phyloP scores from a whole-genome alignment of 2,888 invertebrate genomes.

The Yponomeuta evonymella region DNA sequence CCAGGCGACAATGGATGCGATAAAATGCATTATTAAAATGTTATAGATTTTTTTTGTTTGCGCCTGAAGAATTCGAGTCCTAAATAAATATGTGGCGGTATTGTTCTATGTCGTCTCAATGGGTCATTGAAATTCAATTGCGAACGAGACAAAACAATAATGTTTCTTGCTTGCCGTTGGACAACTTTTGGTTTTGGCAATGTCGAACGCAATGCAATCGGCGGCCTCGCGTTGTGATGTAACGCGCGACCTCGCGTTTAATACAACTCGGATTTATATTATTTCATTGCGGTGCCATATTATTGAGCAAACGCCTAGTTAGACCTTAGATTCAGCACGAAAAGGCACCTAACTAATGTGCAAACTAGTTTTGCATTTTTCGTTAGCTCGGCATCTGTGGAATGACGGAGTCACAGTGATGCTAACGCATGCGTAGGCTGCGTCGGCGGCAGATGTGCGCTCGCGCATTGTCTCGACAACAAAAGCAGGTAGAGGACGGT shows the following conservation, averaged over 20 bases:
- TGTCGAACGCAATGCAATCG: slow-evolving; percentile 37
- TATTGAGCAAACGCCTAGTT: slow-evolving; percentile 24
- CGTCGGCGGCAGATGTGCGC: slow-evolving; percentile 62
- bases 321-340: slow-evolving; percentile 18
- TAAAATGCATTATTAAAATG: not conserved
- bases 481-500: slow-evolving; percentile 69
- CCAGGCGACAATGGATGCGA: slow-evolving; percentile 4
- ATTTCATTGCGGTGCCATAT: slow-evolving; percentile 32
- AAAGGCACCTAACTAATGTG: slow-evolving; percentile 15
- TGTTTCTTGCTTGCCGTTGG: slow-evolving; percentile 29
- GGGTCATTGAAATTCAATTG: slow-evolving; percentile 14
- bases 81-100: slow-evolving; percentile 9
- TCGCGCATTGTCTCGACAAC: slow-evolving; percentile 60
- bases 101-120: slow-evolving; percentile 12
- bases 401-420: slow-evolving; percentile 29
- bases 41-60: not conserved
- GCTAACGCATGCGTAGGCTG: slow-evolving; percentile 39
- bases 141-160: slow-evolving; percentile 26
- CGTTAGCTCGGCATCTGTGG: slow-evolving; percentile 12
- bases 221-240: slow-evolving; percentile 50
- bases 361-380: not conserved
- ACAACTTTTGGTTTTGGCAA: slow-evolving; percentile 48
- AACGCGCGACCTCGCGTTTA: slow-evolving; percentile 52
- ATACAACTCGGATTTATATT: slow-evolving; percentile 39
- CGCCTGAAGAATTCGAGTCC: not conserved